Percentiles rank a stretch among this genome's conserved stretches.
These are phyloP conservation scores for Brachyrhaphis roseni DNA, from an alignment of 2,797 vertebrate genomes.

Conservation along the genomic window DNA sequence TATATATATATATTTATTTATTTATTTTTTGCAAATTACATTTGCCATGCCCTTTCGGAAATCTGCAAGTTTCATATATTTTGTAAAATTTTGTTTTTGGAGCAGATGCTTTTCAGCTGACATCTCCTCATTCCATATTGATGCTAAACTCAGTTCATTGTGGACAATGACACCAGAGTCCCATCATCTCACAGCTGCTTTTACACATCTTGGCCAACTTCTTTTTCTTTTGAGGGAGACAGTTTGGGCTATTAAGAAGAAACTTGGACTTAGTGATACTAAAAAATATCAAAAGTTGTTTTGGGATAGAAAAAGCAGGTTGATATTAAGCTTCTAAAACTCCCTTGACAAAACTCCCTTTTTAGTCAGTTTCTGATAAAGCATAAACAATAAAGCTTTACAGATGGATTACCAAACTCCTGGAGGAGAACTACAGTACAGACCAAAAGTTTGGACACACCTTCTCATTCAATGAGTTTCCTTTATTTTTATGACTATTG, in stretches of 20 bases:
- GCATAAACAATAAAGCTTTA: neutral
- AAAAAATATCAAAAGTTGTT: neutral
- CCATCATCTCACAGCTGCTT: neutral
- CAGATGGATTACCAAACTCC: neutral
- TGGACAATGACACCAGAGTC: neutral
- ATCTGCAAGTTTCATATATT: too few species aligned
- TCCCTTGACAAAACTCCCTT: neutral
- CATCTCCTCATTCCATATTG: neutral
- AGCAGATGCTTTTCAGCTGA: neutral
- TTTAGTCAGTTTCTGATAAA: neutral
- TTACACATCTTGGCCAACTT: neutral
- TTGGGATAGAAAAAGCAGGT: neutral
- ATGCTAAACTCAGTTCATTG: neutral
- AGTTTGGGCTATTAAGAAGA: neutral
- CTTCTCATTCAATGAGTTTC: too few species aligned
- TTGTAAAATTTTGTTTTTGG: neutral
- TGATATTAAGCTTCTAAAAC: neutral
- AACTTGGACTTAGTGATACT: neutral
- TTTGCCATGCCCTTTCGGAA: neutral
- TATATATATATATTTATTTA: too few species aligned
- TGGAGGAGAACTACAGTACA: neutral
- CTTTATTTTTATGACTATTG: too few species aligned
- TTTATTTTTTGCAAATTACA: too few species aligned
- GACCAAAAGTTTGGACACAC: too few species aligned
- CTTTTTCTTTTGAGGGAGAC: neutral